Conservation (phyloP, 1,140 invertebrate genomes). For the Chlorops oryzae region DNA sequence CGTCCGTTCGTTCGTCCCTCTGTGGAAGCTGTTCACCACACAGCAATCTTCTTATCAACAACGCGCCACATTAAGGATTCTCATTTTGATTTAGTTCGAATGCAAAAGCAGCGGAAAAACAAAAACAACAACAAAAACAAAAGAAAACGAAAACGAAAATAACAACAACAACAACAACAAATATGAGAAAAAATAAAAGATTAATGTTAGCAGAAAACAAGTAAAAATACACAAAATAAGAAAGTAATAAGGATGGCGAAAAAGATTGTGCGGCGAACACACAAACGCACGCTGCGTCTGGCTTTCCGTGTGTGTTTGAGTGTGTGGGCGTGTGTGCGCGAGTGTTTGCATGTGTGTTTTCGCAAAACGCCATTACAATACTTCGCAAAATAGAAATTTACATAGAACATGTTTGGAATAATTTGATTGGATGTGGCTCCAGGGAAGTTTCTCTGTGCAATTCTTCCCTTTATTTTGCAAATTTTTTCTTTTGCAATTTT, state of each 20-base stretch:
- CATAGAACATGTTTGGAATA: constrained; percentile 13
- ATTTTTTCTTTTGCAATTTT: no score
- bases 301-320: no score
- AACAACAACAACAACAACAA: not conserved
- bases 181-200: not conserved
- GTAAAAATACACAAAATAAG: not conserved
- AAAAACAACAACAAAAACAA: not conserved
- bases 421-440: constrained; percentile 13
- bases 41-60: constrained; percentile 12
- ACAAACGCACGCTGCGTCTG: no score
- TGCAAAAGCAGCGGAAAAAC: constrained; percentile 9
- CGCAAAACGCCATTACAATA: constrained; percentile 5
- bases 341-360: not conserved
- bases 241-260: not conserved
- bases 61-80: constrained; percentile 13
- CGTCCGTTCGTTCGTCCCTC: not conserved
- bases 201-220: not conserved
- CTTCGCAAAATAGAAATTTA: not conserved
- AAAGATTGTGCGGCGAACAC: not conserved
- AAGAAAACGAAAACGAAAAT: not conserved
- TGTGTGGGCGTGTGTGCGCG: not conserved
- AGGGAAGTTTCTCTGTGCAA: no score
- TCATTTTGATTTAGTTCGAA: constrained; percentile 13
- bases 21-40: no score
- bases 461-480: no score